Evolutionary conservation across 2,888 invertebrate species (phyloP), one percentile per base, ranked within the genome.

Genomic region (Dryocosmus kuriphilus): DNA sequence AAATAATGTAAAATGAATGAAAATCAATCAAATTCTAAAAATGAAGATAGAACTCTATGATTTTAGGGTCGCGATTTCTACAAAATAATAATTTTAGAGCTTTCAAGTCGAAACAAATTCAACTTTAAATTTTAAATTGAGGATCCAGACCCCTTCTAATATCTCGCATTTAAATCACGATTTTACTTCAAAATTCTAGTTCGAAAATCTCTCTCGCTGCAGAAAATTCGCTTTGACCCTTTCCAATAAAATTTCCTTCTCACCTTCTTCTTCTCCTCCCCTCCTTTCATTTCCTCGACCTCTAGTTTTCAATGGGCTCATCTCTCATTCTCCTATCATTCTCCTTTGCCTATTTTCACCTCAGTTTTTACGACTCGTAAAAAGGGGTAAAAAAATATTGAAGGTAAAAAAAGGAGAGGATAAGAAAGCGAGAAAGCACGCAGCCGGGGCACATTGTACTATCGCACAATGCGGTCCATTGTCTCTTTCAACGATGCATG

Each of bases 281-380:
- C 55, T 38, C 14, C 46, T 35, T 30, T 22, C 46, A 63, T 76
- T 71, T 60, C 41, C 35, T 7, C 61, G 19, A 38, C 7, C 67
- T 61, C 30, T 1, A 16, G 6, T 22, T n/a, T 76, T 76, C 41
- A 76, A 71, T 41, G 41, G 38, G 22, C 41, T 46, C 60, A 24
- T 67, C 76, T 57, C 35, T 38, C 63, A 76, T 67, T 76, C 32
- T 60, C 41, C n/a, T 32, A 55, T 63, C 19, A 71, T 71, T 71
- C 30, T 71, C 11, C 27, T 67, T 41, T 46, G 67, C 7, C 27
- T 71, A 51, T 71, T 71, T 71, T 51, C 27, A 27, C 30, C 46
- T 27, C 27, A 46, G n/a, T 67, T 67, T 67, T 67, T 16, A 41
- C 19, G 30, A 27, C 51, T 71, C 24, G 71, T 30, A 30, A 51